Evolutionary conservation across 2,113 vertebrate species (phyloP).

Genomic region (Lepus europaeus): DNA sequence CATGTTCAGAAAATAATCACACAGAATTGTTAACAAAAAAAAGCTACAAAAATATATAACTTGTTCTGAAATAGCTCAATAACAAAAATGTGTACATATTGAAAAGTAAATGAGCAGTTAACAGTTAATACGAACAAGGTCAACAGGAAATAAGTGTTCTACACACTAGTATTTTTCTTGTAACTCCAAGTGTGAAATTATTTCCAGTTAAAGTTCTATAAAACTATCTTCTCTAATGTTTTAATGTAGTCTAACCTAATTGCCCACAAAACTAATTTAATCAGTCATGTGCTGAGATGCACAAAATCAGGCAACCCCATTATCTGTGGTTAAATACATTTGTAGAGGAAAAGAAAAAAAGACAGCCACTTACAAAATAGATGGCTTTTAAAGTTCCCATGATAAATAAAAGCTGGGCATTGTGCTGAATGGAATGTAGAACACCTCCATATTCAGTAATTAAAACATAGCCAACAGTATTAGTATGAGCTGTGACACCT

Average conservation of each 20-base stretch:
- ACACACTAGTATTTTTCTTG: neutral
- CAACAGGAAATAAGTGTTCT: neutral
- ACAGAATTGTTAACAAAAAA: neutral
- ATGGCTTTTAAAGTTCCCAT: constrained; percentile 34
- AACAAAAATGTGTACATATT: neutral
- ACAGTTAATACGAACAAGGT: no score
- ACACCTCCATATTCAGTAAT: neutral
- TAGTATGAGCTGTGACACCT: neutral
- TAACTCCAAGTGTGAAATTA: constrained; percentile 40
- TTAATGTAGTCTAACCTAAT: neutral
- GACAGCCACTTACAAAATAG: neutral
- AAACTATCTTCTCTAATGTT: neutral
- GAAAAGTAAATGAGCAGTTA: neutral
- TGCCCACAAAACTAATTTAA: neutral
- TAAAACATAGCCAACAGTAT: neutral
- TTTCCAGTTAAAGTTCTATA: constrained; percentile 10
- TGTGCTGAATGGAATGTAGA: neutral
- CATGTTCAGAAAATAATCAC: neutral
- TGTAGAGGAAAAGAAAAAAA: constrained; percentile 21
- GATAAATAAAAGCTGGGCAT: neutral
- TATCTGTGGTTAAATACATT: neutral
- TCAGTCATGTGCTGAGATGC: neutral
- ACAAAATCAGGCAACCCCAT: neutral
- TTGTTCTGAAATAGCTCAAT: neutral
- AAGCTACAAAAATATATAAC: neutral